Evolutionary conservation across 2,888 invertebrate species (phyloP).

Genomic region (Griposia aprilina): DNA sequence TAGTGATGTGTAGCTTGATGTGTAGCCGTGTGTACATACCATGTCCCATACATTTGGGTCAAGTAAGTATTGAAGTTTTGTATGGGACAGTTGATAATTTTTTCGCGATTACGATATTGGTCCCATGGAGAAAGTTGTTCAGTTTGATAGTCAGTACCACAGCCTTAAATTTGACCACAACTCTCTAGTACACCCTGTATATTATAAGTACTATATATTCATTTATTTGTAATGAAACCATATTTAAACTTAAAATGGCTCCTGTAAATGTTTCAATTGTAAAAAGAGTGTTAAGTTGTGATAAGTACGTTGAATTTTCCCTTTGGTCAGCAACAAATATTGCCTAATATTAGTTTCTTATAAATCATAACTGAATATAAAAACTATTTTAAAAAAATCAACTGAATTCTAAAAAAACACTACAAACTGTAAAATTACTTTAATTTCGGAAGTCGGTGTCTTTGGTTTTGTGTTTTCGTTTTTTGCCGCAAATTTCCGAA

Average conservation of each 20-base stretch:
- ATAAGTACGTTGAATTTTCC: not conserved
- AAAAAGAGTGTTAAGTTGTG: not conserved
- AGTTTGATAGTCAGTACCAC: not conserved
- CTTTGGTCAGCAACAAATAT: not conserved
- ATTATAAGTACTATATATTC: not conserved
- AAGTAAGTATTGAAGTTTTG: not conserved
- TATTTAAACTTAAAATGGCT: not conserved
- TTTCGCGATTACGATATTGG: not conserved
- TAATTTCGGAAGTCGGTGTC: not conserved
- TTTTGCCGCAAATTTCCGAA: no score
- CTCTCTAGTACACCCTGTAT: not conserved
- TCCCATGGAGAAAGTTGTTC: not conserved
- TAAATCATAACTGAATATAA: not conserved
- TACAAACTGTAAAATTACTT: no score
- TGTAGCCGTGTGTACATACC: no score
- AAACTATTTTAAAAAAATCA: no score
- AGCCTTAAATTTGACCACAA: not conserved
- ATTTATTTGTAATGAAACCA: conserved; percentile 6
- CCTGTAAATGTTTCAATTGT: conserved; percentile 1
- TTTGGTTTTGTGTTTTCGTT: no score
- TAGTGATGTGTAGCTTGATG: no score
- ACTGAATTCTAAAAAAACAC: not conserved
- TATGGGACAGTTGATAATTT: not conserved
- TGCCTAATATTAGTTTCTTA: not conserved
- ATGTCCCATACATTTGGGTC: not conserved